phyloP scores from a whole-genome alignment of 2,797 vertebrate species.

The Sylvilagus floridanus region DNA sequence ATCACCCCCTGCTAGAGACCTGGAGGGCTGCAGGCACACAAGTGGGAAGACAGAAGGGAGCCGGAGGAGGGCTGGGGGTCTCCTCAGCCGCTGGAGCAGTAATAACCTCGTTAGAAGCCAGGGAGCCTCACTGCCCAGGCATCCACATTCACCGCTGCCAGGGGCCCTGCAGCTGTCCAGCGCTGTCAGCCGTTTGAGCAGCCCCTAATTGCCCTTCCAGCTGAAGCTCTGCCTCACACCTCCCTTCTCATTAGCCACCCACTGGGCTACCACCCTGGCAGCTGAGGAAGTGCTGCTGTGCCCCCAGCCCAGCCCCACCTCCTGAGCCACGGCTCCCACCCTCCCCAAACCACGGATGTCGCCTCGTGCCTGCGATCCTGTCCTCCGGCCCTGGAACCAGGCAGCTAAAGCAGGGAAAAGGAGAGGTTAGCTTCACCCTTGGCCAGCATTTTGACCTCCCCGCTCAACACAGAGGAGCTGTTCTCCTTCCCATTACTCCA shows the following conservation, averaged over 20 bases:
- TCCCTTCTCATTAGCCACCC: constrained; percentile 88
- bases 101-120: constrained; percentile 87
- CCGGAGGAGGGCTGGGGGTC: constrained; percentile 35
- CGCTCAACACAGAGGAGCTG: accelerated
- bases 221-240: constrained; percentile 84
- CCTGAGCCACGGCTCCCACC: neutral
- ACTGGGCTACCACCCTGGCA: constrained; percentile 77
- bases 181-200: constrained; percentile 79
- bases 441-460: neutral
- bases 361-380: neutral
- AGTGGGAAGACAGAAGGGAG: constrained; percentile 68
- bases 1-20: neutral
- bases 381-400: neutral
- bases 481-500: accelerated
- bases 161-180: constrained; percentile 80
- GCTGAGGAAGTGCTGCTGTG: constrained; percentile 80
- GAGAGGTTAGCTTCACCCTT: neutral
- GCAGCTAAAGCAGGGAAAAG: neutral
- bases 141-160: neutral
- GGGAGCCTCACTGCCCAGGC: constrained; percentile 78
- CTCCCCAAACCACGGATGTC: accelerated
- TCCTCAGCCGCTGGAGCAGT: constrained; percentile 82
- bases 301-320: neutral
- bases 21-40: constrained; percentile 16
- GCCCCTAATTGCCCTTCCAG: constrained; percentile 79